Evolutionary conservation across 2,797 vertebrate genomes (phyloP), one percentile per base, ranked within the genome.

Genomic region (Poecilia picta): DNA sequence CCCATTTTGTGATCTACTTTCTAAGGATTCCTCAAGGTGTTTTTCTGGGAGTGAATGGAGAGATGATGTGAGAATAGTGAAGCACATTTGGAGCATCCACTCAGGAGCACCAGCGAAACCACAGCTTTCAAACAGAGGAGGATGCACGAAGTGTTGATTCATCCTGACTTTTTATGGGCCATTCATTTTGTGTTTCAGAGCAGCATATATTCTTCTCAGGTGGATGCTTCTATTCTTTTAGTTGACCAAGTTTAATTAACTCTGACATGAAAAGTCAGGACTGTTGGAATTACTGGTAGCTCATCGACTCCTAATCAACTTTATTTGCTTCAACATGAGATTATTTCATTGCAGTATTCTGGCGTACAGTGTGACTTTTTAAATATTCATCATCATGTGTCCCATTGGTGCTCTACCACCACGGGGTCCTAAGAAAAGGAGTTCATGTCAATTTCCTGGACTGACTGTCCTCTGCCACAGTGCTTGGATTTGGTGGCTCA

Each of bases 401-500:
- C 83, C 73, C 15, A 15, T 55, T 39, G 72, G 49, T 59, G 41
- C 74, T 55, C 78, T 66, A 33, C 43, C 49, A 36, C 31, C 23
- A 2, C 1, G 4, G 75, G 73, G 36, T 84, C 53, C 75, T 33
- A 31, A 80, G 8, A 87, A 81, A 72, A 55, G 59, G 28, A 55
- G 18, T 12, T 46, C 72, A 45, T 33, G 68, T 64, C 82, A 57
- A 25, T 46, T 64, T 18, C 74, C 73, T 12, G 79, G 74, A 39
- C 70, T 83, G 46, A 5, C 28, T 10, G 55, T 64, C 20, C 72
- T 82, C 72, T 85, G 46, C 73, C 85, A 57, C 33, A 76, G 64
- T 5, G 78, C 81, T 73, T 91, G 90, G 82, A 64, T 85, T 20
- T 81, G 84, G 1, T 88, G 87, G 81, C 81, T 91, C 15, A 74